These are phyloP conservation scores for Mandrillus leucophaeus DNA, from an alignment of 2,113 vertebrate genomes.

Conservation along the genomic window DNA sequence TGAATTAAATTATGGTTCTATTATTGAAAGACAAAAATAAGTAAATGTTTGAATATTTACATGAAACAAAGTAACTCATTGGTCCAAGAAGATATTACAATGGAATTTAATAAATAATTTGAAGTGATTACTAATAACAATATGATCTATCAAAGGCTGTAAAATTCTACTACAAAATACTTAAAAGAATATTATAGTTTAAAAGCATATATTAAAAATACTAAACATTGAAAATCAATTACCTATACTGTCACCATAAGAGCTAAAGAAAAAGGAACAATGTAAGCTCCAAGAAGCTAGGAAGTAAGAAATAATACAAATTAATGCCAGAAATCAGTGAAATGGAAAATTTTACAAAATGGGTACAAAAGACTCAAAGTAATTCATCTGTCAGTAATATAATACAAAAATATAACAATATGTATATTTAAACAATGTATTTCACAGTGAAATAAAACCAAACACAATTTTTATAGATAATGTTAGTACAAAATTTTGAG, in stretches of 20 bases:
- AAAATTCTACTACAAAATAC: neutral
- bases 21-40: neutral
- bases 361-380: neutral
- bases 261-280: neutral
- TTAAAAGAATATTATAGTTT: neutral
- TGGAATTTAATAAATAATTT: neutral
- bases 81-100: neutral
- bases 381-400: neutral
- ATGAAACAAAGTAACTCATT: neutral
- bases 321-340: neutral
- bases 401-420: neutral
- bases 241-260: neutral
- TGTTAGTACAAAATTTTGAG: neutral
- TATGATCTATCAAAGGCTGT: neutral
- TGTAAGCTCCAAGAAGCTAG: neutral
- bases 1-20: neutral
- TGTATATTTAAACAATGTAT: neutral
- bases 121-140: neutral
- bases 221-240: neutral
- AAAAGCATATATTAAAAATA: neutral
- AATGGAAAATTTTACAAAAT: neutral
- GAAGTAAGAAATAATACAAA: neutral
- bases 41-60: neutral
- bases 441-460: neutral
- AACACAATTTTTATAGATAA: neutral